phyloP scores from a whole-genome alignment of 1,140 invertebrate genomes.

The Bombus picipes region DNA sequence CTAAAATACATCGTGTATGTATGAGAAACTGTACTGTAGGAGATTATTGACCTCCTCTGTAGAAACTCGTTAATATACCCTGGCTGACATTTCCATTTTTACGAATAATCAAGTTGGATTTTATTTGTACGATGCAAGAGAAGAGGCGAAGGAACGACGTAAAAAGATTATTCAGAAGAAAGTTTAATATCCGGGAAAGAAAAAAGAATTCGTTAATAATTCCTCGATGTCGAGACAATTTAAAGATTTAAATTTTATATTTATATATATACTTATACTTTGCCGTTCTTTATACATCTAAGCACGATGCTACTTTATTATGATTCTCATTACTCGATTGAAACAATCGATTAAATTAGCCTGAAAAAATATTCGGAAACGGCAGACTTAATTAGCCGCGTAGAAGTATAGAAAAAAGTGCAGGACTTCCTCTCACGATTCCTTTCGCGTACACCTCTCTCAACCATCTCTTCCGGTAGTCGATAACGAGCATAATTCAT shows the following conservation, averaged over 20 bases:
- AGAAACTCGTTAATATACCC: not conserved
- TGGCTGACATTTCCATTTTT: too few relatives aligned
- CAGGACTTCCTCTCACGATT: not conserved
- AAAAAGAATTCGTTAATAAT: not conserved
- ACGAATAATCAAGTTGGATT: not conserved
- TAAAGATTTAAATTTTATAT: not conserved
- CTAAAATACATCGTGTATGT: not conserved
- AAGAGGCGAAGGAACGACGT: not conserved
- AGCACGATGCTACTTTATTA: not conserved
- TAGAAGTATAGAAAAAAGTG: not conserved
- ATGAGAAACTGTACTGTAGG: not conserved
- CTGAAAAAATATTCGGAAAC: not conserved
- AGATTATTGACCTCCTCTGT: not conserved
- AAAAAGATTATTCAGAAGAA: not conserved
- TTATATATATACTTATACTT: too few relatives aligned
- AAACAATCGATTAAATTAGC: not conserved
- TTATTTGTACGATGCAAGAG: not conserved
- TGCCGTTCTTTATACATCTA: not conserved
- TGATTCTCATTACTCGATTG: not conserved
- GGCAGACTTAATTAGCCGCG: not conserved
- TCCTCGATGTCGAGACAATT: not conserved
- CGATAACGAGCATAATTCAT: slow-evolving; percentile 25
- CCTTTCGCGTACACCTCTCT: slow-evolving; percentile 1
- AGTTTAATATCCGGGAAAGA: not conserved
- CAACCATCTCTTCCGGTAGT: not conserved